A percentile compares a stretch with the other conserved stretches of the same genome.
Evolutionary conservation across 2,113 vertebrate species (phyloP).

Genomic region (Grus americana): DNA sequence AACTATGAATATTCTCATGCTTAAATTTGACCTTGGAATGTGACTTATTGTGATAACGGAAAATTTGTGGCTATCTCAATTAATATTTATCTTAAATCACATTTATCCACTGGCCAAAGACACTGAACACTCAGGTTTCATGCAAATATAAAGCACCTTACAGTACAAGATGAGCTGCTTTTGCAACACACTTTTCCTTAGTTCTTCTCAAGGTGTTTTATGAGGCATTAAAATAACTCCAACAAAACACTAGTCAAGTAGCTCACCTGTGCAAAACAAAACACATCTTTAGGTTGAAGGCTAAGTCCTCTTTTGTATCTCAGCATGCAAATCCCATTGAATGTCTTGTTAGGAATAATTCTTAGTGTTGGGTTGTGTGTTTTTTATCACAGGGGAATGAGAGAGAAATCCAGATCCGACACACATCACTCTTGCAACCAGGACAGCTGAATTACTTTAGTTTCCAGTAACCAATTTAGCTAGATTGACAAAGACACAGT

Average conservation of each 20-base stretch:
- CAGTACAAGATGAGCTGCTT: slow-evolving; percentile 39
- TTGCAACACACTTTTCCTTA: slow-evolving; percentile 47
- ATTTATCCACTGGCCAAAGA: background rate
- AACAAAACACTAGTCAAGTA: slow-evolving; percentile 17
- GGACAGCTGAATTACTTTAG: background rate
- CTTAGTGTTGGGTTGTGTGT: no score
- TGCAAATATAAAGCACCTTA: slow-evolving; percentile 42
- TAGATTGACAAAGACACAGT: background rate
- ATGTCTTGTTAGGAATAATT: background rate
- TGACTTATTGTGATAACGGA: background rate
- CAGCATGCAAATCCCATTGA: background rate
- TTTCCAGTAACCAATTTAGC: background rate
- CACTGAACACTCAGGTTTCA: slow-evolving; percentile 36
- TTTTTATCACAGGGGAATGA: background rate
- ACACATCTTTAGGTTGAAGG: background rate
- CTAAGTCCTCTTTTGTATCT: background rate
- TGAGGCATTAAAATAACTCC: background rate
- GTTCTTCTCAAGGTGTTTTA: slow-evolving; percentile 59
- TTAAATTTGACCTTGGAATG: background rate
- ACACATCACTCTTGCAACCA: background rate
- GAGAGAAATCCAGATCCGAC: background rate
- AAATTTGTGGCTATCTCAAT: background rate
- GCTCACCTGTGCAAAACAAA: slow-evolving; percentile 27
- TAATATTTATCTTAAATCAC: background rate
- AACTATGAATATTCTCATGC: background rate